Base-by-base conservation (phyloP, 2,797 vertebrate species). In the Helarctos malayanus region DNA sequence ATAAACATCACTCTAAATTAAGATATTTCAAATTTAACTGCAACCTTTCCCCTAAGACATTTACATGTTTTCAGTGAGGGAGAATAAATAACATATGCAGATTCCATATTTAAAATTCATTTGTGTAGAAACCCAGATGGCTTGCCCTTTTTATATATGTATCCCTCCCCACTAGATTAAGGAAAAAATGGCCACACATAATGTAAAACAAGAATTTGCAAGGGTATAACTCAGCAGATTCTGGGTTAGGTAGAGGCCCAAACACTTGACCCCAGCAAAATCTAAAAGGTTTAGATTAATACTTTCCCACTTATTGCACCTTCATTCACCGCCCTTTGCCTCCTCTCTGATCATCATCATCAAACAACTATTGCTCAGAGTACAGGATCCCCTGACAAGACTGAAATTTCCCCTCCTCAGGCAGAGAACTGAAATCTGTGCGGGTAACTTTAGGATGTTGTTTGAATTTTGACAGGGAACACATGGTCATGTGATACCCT, bases 61-160 rank as follows among this genome's bases (percentile, higher is more conserved):
- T 41, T 89, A 61, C n/a, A 82, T 91, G 19, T 35, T 94, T 97
- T 89, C 47, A 83, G 32, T 94, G n/a, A 83, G 8, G 6, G 4
- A 71, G 9, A 95, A 63, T 93, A 97, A 93, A 93, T 89, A 79
- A 68, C 54, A 86, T 32, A 82, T 57, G 80, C 18, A 92, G 59
- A 96, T 87, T 75, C 15, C 21, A 80, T 71, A 56, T 87, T 97
- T 87, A 80, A 57, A 78, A 75, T 92, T 71, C 65, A 16, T 79
- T 85, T 91, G 35, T 85, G 32, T 49, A 82, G 75, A 97, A 86
- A 63, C 21, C 59, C 49, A 92, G 45, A 83, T 87, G 61, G 15
- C 35, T 75, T 97, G 73, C 23, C 57, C 79, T 94, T 93, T 91
- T 83, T 85, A 65, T 25, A 19, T 52, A 75, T 57, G 25, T 56